Conservation (phyloP, 2,888 invertebrate species). For the Pseudolycoriella hygida region DNA sequence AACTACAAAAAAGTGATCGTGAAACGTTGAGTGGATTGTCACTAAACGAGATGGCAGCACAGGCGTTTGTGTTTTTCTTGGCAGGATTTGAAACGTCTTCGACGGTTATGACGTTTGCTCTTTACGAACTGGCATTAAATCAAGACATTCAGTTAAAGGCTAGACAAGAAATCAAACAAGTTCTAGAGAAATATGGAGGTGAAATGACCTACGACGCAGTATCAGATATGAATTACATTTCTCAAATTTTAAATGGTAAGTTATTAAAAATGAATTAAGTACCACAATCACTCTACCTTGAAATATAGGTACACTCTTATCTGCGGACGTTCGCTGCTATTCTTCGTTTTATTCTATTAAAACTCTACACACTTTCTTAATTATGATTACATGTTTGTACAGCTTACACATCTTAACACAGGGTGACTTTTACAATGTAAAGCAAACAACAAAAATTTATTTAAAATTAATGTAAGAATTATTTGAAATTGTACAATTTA, state of each 20-base stretch:
- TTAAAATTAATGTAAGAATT: no score
- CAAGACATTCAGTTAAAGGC: constrained; percentile 26
- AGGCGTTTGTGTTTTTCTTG: constrained; percentile 29
- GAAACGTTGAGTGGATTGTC: neutral
- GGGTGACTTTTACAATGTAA: no score
- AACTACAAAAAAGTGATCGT: neutral
- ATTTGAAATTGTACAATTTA: no score
- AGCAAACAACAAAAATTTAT: no score
- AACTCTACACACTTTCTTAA: no score
- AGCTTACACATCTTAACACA: no score
- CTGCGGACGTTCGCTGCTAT: no score
- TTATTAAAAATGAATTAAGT: no score
- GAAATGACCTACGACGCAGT: constrained; percentile 26
- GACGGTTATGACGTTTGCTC: constrained; percentile 23
- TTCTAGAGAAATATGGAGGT: constrained; percentile 18
- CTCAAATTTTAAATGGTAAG: constrained; percentile 28
- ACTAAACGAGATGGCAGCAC: constrained; percentile 20
- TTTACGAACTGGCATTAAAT: constrained; percentile 25
- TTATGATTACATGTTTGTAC: no score
- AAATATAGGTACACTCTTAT: no score
- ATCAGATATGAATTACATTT: constrained; percentile 26
- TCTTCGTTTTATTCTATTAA: no score
- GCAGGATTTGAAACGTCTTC: constrained; percentile 32
- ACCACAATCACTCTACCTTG: no score
- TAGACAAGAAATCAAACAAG: constrained; percentile 19